phyloP scores from a whole-genome alignment of 1,140 invertebrate species.

The Agraylea sexmaculata region DNA sequence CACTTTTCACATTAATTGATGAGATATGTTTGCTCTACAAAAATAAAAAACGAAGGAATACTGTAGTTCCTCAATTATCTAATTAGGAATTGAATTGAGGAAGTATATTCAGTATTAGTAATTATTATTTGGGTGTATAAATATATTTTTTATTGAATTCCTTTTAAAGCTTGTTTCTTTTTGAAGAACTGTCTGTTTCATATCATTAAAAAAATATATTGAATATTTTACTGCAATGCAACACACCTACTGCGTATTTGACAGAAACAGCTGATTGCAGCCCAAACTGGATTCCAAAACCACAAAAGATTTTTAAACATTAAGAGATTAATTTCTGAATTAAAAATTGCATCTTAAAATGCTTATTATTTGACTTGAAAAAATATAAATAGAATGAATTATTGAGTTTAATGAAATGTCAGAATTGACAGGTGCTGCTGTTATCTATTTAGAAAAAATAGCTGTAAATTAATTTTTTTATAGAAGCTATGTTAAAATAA shows the following conservation, averaged over 20 bases:
- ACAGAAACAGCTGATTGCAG: too few species aligned
- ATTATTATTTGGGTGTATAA: not conserved
- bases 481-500: too few species aligned
- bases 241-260: not conserved
- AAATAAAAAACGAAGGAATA: not conserved
- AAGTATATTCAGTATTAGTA: not conserved
- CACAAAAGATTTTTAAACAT: too few species aligned
- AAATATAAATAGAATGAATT: too few species aligned
- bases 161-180: not conserved
- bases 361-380: too few species aligned
- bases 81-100: not conserved
- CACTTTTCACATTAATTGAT: not conserved
- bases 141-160: not conserved
- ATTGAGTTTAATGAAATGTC: too few species aligned
- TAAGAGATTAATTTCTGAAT: too few species aligned
- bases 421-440: too few species aligned
- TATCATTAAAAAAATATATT: not conserved
- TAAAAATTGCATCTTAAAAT: too few species aligned
- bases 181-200: not conserved
- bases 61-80: not conserved
- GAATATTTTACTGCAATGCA: constrained; percentile 2
- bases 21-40: not conserved
- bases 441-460: too few species aligned
- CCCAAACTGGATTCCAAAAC: too few species aligned
- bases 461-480: too few species aligned